These are phyloP conservation scores for Thecophora atra DNA, from an alignment of 2,888 invertebrate species.

Conservation along the genomic window DNA sequence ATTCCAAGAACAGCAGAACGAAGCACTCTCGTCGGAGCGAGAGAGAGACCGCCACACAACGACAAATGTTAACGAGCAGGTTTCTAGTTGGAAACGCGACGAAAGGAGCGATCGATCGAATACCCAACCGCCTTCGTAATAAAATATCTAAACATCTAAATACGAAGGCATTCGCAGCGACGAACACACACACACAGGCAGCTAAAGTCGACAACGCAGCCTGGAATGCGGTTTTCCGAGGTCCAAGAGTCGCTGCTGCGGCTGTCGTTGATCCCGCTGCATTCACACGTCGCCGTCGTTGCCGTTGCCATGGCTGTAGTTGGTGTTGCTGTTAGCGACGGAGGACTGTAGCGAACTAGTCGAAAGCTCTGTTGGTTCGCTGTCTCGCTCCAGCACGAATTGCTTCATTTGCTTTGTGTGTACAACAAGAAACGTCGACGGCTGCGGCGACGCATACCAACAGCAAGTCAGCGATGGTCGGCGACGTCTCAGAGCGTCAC, in stretches of 20 bases:
- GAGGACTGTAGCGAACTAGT: neutral
- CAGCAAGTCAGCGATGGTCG: neutral
- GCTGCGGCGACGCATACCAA: neutral
- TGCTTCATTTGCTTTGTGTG: too few species aligned
- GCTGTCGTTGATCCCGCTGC: constrained; percentile 15
- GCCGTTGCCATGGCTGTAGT: neutral
- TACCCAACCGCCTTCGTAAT: constrained; percentile 15
- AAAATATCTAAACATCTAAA: constrained; percentile 8
- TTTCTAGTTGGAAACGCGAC: constrained; percentile 21
- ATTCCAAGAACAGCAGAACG: constrained; percentile 4
- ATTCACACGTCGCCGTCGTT: too few species aligned
- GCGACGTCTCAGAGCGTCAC: constrained; percentile 17
- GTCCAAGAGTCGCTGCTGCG: constrained; percentile 53
- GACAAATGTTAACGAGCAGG: constrained; percentile 15
- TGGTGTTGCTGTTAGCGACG: neutral
- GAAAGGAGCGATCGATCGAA: neutral
- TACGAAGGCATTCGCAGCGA: neutral
- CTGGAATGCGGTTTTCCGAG: constrained; percentile 63
- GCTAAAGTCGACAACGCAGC: constrained; percentile 30
- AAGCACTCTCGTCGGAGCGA: neutral
- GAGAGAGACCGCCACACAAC: neutral
- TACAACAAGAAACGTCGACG: too few species aligned
- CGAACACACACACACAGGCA: constrained; percentile 10
- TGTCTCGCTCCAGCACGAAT: neutral
- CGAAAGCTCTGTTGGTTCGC: neutral